phyloP scores from a whole-genome alignment of 2,888 invertebrate genomes.

The Dynastes tityus region DNA sequence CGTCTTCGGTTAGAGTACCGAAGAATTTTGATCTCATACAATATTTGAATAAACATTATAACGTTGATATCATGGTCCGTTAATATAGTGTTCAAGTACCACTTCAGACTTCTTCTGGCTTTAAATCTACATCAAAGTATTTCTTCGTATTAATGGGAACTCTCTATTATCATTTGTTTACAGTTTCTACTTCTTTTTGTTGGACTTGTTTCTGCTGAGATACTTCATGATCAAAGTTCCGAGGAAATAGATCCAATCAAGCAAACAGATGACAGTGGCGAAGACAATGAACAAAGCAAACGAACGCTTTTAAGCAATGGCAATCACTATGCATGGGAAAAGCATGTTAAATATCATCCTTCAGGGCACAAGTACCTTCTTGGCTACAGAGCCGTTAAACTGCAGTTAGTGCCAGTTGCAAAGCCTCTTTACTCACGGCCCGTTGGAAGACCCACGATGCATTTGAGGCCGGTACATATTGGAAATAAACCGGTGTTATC shows the following conservation, averaged over 20 bases:
- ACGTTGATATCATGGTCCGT: too few relatives aligned
- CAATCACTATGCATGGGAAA: constrained; percentile 49
- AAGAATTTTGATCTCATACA: too few relatives aligned
- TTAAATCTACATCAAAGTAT: not conserved
- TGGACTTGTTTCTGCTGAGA: constrained; percentile 39
- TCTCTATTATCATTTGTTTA: not conserved
- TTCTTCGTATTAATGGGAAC: not conserved
- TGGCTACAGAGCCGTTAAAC: constrained; percentile 49
- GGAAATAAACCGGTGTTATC: constrained; percentile 46
- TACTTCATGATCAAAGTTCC: constrained; percentile 41
- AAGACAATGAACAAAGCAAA: constrained; percentile 50
- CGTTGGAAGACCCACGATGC: constrained; percentile 20
- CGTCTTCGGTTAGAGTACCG: too few relatives aligned
- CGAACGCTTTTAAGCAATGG: constrained; percentile 47
- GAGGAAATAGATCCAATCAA: constrained; percentile 49
- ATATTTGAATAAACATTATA: too few relatives aligned
- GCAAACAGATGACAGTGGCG: constrained; percentile 43
- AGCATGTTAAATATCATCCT: constrained; percentile 47
- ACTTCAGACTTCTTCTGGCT: not conserved
- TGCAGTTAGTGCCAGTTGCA: constrained; percentile 49
- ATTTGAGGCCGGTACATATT: constrained; percentile 36
- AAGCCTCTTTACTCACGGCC: constrained; percentile 42
- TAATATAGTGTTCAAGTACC: not conserved
- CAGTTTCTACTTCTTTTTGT: constrained; percentile 41
- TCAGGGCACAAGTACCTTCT: constrained; percentile 49